A percentile compares a stretch with the other conserved stretches of the same genome.
Evolutionary conservation across 2,797 vertebrate species (phyloP).

Genomic region (Jordanella pulchra): DNA sequence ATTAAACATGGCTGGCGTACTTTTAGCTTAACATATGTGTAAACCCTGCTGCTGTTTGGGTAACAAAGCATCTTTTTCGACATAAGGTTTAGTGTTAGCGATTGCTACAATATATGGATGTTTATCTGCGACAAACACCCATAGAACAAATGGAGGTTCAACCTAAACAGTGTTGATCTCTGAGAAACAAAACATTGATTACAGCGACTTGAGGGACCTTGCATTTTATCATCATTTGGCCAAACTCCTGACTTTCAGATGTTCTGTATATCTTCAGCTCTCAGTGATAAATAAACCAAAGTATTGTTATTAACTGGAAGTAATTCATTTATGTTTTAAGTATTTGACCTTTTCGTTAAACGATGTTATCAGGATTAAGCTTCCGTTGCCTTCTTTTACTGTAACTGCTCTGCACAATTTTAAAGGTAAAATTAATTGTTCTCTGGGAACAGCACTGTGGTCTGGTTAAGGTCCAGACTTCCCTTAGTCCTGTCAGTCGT

Average conservation of each 20-base stretch:
- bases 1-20: slow-evolving; percentile 36
- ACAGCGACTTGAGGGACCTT: slow-evolving; percentile 8
- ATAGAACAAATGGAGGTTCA: slow-evolving; percentile 13
- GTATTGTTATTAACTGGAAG: slow-evolving; percentile 10
- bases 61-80: slow-evolving; percentile 13
- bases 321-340: slow-evolving; percentile 18
- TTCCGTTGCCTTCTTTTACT: slow-evolving; percentile 18
- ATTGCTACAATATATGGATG: slow-evolving; percentile 37
- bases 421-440: slow-evolving; percentile 37
- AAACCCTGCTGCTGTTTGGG: slow-evolving; percentile 23
- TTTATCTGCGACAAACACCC: slow-evolving; percentile 34
- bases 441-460: slow-evolving; percentile 18
- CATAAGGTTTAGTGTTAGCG: slow-evolving; percentile 11
- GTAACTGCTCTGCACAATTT: slow-evolving; percentile 33
- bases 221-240: slow-evolving; percentile 1
- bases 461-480: slow-evolving; percentile 15
- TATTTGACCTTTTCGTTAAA: slow-evolving; percentile 25
- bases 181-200: slow-evolving; percentile 10
- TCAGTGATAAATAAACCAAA: slow-evolving; percentile 9
- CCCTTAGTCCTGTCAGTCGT: slow-evolving; percentile 16
- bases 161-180: slow-evolving; percentile 15
- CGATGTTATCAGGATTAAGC: slow-evolving; percentile 35
- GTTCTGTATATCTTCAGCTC: slow-evolving; percentile 5
- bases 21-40: slow-evolving; percentile 35
- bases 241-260: slow-evolving; percentile 18